Base-by-base conservation (phyloP, 2,113 vertebrate genomes). In the Gambusia holbrooki region DNA sequence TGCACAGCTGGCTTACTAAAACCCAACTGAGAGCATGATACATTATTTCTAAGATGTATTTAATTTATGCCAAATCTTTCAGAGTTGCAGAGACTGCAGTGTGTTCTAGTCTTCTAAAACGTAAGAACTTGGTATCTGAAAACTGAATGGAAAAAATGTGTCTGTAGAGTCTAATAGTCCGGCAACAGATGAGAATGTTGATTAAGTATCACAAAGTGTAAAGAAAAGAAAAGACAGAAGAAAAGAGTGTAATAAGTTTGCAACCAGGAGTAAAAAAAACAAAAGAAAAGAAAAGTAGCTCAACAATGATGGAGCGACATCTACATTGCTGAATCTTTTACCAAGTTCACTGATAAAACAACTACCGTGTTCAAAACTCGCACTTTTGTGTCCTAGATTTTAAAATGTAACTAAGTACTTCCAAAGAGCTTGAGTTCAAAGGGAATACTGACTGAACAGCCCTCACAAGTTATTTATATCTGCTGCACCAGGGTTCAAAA, bases 31-130 rank as follows among this genome's bases (percentile, higher is more conserved):
- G 61, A 73, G 63, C 79, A 73, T 62, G 33, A 69, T 88, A 35
- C 79, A 83, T 87, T 22, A 85, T 85, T 88, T 79, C 29, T n/a
- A 54, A 69, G 69, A 48, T 83, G 70, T 19, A 71, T 73, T 85
- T 86, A 69, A 81, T 33, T 32, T 54, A 48, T 62, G 58, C 68
- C 51, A 69, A 71, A 76, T 80, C 62, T 77, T 77, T 73, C 29
- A 61, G n/a, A 60, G 40, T 33, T 25, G 68, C 73, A 79, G 73
- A 67, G 37, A 66, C 64, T 27, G 13, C 28, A 0, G 66, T 78
- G 45, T 83, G 73, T 69, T 13, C 33, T 37, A n/a, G 10, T 48
- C 67, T 71, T 74, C 58, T 19, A 12, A 25, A 80, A 72, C 79
- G 17, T 30, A 63, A 77, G 28, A 45, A 35, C 33, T n/a, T 58